Evolutionary conservation across 2,888 invertebrate species (phyloP), one percentile per base, ranked within the genome.

Genomic region (Chrysolina americana): DNA sequence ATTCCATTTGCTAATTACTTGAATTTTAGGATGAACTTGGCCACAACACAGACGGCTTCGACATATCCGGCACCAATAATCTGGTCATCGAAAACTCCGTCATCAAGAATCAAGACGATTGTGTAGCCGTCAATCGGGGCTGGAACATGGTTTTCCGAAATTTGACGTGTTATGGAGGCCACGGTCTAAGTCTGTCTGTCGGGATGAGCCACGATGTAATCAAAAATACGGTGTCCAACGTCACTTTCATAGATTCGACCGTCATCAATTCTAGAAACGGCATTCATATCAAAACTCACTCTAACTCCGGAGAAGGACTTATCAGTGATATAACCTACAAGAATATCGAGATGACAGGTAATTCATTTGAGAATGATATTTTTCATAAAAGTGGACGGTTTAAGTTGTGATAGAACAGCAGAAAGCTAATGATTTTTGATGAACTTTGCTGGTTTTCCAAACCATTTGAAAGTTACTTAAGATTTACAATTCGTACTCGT

Each of bases 111-210:
- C 81, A 81, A 75, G 81, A 81, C 53, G 81, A 81, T 41, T 81
- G 81, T 44, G 75, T 81, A 0, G 81, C 80, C 15, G 70, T 81
- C 3, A 81, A 80, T 63, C 77, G 77, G 48, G 81, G 81, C 23
- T 76, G 69, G 13, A 72, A 78, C 65, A 62, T 76, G 41, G 15
- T 70, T 6, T 77, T 81, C 71, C 13, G 63, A 3, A 77, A 77
- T 21, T 36, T 81, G 10, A 68, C 71, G 6, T 81, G 81, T 72
- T 73, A 70, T 28, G 81, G 81, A 50, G 78, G 81, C 23, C 81
- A 81, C 69, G 81, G 81, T n/a, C 68, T 81, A 17, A 81, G 81
- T 70, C 74, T 81, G 41, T 81, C 81, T 4, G 76, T 81, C n/a
- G 81, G 81, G 2, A 69, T 73, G 64, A 80, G 76, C 66, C 64